Evolutionary conservation across 2,888 invertebrate genomes (phyloP).

Genomic region (Anaspis maculata): DNA sequence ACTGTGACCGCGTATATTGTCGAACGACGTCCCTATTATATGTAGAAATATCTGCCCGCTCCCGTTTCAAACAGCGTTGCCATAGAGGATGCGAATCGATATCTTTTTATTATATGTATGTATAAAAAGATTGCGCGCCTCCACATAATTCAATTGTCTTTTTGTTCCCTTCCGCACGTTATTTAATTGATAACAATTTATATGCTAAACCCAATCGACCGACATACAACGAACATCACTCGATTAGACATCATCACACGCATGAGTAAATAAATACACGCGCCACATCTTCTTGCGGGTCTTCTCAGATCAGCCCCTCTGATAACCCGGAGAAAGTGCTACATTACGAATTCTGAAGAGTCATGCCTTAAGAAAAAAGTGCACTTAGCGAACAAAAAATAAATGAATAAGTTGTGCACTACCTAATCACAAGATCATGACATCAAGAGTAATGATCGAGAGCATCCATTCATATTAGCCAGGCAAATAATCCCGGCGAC

Average conservation of each 20-base stretch:
- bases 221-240: no score
- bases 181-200: no score
- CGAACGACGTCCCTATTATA: slow-evolving; percentile 25
- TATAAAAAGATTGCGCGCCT: no score
- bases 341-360: slow-evolving; percentile 22
- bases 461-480: slow-evolving; percentile 7
- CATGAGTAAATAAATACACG: slow-evolving; percentile 14
- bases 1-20: slow-evolving; percentile 35
- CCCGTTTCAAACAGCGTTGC: background rate
- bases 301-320: slow-evolving; percentile 12
- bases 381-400: slow-evolving; percentile 26
- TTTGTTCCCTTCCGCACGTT: no score
- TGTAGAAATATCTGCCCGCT: slow-evolving; percentile 11
- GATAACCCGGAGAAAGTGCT: slow-evolving; percentile 20
- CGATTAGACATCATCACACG: no score
- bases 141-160: no score
- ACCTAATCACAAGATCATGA: slow-evolving; percentile 22
- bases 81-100: no score
- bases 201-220: no score
- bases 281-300: no score
- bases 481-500: no score
- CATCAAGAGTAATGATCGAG: slow-evolving; percentile 25
- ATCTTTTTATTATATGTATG: no score
- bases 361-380: slow-evolving; percentile 29
- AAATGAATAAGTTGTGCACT: slow-evolving; percentile 22